Evolutionary conservation across 2,113 vertebrate species (phyloP), one percentile per base, ranked within the genome.

Genomic region (Rhinopomastus cyanomelas): DNA sequence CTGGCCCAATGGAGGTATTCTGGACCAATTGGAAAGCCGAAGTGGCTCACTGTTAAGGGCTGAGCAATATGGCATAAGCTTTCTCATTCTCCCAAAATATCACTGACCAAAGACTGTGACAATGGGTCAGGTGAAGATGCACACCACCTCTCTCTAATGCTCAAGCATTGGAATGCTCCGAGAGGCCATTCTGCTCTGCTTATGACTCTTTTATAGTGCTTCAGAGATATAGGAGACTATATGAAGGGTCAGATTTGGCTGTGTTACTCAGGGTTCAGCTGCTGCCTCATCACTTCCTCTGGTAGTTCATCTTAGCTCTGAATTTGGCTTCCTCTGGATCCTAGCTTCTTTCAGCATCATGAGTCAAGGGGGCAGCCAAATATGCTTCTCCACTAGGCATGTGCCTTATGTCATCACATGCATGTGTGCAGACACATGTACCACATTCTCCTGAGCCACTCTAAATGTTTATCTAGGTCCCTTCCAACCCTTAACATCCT

Each of bases 341-440:
- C 53, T 61, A 12, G 5, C 17, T 53, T 74, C 76, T 84, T 23
- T 81, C 66, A 27, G 86, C 55, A 27, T 37, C 72, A 10, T 67
- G 90, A 89, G 61, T 77, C 76, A 72, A 83, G 39, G 44, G 42
- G 21, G 18, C 59, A 87, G 85, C 52, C 56, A 77, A 14, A 72
- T 42, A 77, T 42, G 6, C 37, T 18, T 26, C 67, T 79, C 7
- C 22, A 4, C 49, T 36, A 4, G 46, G 62, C 82, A 32, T 59
- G 73, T 83, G 76, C 37, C n/a, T 5, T 3, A n/a, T 85, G 77
- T 32, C 73, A 60, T 78, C 81, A 49, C 2, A 18, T 32, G 55
- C 81, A 39, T 77, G 55, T 87, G 56, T 81, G 64, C 75, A 72
- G 82, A 80, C 77, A 90, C 84, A 72, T 60, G 86, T 77, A 87